Evolutionary conservation across 2,797 vertebrate species (phyloP), one percentile per base, ranked within the genome.

Genomic region (Selene dorsalis): DNA sequence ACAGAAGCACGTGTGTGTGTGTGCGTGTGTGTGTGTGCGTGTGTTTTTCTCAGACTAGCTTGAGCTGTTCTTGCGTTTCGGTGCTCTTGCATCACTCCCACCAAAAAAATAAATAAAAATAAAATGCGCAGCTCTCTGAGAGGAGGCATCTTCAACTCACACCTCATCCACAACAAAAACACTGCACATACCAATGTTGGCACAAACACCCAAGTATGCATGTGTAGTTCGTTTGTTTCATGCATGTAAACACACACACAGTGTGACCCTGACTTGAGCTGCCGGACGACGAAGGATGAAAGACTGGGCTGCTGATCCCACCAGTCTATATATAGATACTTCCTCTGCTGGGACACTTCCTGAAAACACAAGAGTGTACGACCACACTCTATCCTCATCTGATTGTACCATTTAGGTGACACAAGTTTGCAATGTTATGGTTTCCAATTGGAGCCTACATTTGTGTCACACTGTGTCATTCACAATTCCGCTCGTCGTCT

Each of bases 301-400:
- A 93, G 84, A 78, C n/a, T 7, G 48, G 64, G 75, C 79, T 70
- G 73, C 77, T 73, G 66, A 68, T 76, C 69, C 69, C 77, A 73
- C 84, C 84, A 16, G 71, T 80, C 79, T 91, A 89, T 79, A 91
- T 87, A 91, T 89, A 91, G 87, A 83, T 52, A 58, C 87, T 90
- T 92, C 86, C 88, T 91, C 81, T 79, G 69, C 73, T 84, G 79
- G 79, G 76, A 64, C 78, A 84, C 86, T 90, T 92, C 88, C 83
- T 88, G 78, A 89, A 88, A 88, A 80, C 75, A 73, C 74, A 78
- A 13, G 16, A 72, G 61, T 1, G 22, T 43, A 38, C 20, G 38
- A 70, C 55, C 41, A 45, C 39, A 22, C 60, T 65, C 62, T 57
- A 82, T 81, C 71, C 58, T 75, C 32, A 52, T 83, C 57, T 68